Base-by-base conservation (phyloP, 2,888 invertebrate species). In the Apodemia zela region DNA sequence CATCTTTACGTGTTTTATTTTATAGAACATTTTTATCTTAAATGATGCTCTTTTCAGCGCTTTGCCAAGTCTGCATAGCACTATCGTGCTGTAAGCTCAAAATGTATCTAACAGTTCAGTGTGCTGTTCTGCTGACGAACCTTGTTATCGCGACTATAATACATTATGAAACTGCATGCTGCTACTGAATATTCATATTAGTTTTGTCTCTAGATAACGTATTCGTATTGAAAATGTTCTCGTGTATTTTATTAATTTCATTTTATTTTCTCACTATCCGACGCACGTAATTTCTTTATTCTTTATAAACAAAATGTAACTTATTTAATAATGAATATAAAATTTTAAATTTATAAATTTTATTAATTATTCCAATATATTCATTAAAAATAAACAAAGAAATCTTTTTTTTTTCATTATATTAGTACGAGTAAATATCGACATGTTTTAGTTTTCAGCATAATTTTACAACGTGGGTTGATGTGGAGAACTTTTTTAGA, bases 131-230 rank as follows among this genome's bases (percentile, higher is more conserved):
- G 87, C 90, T 90, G 90, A 89, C 89, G 87, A 89, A 84, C 81
- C 89, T 87, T 88, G 88, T 90, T 90, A 89, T 83, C 83, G 75
- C 77, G 75, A 80, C 82, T 82, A 79, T 82, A 80, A 82, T 82
- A 80, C 80, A 71, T 72, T 66, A 69, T 73, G 78, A 74, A 75
- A 78, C 76, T 80, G 80, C 83, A 82, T 71, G 73, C 72, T 78
- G 80, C 75, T 77, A 75, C 77, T 86, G 87, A 87, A 89, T 88
- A 89, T 87, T 87, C 89, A 87, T 88, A 82, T 75, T 81, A 80
- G 68, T 81, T 80, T 81, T 86, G 81, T 82, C 82, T 73, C 73
- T 73, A 68, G 68, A 67, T 69, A 75, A 73, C 72, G 69, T 73
- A 75, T 76, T 73, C 75, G 71, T 72, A 74, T 75, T 68, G 71